These are phyloP conservation scores for Macrosiphum euphorbiae DNA, from an alignment of 2,888 invertebrate species.

Conservation along the genomic window DNA sequence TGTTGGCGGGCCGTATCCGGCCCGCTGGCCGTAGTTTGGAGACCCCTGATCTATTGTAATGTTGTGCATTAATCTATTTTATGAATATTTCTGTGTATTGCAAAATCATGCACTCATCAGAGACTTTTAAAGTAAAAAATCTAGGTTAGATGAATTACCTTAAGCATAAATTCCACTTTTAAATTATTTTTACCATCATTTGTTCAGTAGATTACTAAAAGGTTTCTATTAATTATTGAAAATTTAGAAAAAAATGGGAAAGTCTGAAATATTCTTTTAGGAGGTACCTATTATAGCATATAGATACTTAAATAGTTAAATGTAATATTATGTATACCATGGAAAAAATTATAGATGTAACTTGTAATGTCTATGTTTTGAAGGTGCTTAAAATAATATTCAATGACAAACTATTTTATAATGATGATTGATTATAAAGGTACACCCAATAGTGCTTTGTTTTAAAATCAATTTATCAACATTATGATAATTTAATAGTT, in stretches of 20 bases:
- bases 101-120: too few species aligned
- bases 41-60: too few species aligned
- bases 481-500: not conserved
- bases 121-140: not conserved
- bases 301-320: too few species aligned
- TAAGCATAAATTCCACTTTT: not conserved
- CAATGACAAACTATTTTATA: slow-evolving; percentile 64
- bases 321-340: not conserved
- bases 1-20: too few species aligned
- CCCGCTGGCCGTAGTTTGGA: too few species aligned
- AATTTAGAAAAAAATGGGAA: not conserved
- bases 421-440: not conserved
- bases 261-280: not conserved
- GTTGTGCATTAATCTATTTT: too few species aligned
- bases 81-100: too few species aligned
- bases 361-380: not conserved
- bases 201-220: not conserved
- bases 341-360: not conserved
- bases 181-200: not conserved
- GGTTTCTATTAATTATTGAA: not conserved
- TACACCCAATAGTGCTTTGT: not conserved
- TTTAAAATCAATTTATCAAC: not conserved
- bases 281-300: not conserved
- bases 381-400: slow-evolving; percentile 23
- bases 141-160: not conserved